Percentiles rank a stretch among this genome's conserved stretches.
Evolutionary conservation across 2,797 vertebrate species (phyloP).

Genomic region (Artibeus jamaicensis): DNA sequence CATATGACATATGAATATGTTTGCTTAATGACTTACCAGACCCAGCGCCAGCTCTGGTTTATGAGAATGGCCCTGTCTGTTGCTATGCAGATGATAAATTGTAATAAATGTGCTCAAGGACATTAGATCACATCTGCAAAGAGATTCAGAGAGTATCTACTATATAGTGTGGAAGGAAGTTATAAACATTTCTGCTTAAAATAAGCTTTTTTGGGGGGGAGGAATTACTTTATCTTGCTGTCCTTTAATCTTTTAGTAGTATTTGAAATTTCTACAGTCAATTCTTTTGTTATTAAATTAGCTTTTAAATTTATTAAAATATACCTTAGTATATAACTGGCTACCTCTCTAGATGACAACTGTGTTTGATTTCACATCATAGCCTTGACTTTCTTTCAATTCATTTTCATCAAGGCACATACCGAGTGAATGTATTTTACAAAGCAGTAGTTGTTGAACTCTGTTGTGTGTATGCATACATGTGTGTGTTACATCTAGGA

Average conservation of each 20-base stretch:
- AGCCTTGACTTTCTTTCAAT: slow-evolving; percentile 19
- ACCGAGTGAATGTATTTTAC: slow-evolving; percentile 26
- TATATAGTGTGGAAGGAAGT: not conserved
- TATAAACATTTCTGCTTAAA: slow-evolving; percentile 3
- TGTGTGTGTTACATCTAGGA: not conserved
- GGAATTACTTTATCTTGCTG: slow-evolving; percentile 9
- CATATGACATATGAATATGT: not conserved
- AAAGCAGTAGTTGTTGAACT: slow-evolving; percentile 15
- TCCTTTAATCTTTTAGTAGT: slow-evolving; percentile 9
- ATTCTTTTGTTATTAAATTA: slow-evolving; percentile 44
- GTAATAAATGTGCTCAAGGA: slow-evolving; percentile 48
- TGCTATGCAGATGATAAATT: slow-evolving; percentile 39
- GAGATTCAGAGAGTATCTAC: slow-evolving; percentile 26
- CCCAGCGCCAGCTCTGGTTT: slow-evolving; percentile 41
- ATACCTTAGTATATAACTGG: not conserved
- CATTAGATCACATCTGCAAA: not conserved
- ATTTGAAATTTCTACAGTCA: slow-evolving; percentile 28
- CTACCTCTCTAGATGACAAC: not conserved
- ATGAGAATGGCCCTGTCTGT: not conserved
- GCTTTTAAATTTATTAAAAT: slow-evolving; percentile 48
- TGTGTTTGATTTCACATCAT: not conserved
- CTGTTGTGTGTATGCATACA: not conserved
- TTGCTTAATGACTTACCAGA: slow-evolving; percentile 52
- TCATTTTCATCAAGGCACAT: slow-evolving; percentile 16
- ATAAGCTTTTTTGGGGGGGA: not conserved